Conservation (phyloP, 2,113 vertebrate genomes). For the Geococcyx californianus region DNA sequence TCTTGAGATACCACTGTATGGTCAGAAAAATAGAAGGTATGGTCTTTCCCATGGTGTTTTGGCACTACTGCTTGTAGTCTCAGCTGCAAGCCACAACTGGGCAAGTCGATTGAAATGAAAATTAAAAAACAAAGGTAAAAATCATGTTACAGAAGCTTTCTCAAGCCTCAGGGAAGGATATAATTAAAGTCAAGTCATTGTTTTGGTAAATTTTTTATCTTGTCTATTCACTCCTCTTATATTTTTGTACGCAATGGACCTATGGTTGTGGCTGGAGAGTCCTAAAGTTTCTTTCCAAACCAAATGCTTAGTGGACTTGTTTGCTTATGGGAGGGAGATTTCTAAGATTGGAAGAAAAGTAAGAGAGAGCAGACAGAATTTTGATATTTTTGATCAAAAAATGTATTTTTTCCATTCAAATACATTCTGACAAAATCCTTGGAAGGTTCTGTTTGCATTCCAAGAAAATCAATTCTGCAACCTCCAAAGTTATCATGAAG, state of each 20-base stretch:
- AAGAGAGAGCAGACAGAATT: background rate
- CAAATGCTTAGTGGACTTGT: background rate
- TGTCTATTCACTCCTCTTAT: background rate
- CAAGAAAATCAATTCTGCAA: background rate
- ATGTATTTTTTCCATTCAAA: background rate
- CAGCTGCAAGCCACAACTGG: background rate
- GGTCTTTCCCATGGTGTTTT: background rate
- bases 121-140: background rate
- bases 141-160: background rate
- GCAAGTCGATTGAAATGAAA: background rate
- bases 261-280: background rate
- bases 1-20: background rate
- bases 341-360: background rate
- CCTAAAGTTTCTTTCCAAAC: background rate
- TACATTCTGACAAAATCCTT: background rate
- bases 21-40: background rate
- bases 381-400: background rate
- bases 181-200: background rate
- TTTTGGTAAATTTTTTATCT: background rate
- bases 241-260: background rate
- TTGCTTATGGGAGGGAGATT: background rate
- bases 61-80: background rate
- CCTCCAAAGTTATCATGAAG: conserved; percentile 20
- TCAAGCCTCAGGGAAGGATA: background rate
- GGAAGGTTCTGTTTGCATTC: conserved; percentile 18